phyloP scores from a whole-genome alignment of 2,113 vertebrate species.

The Illadopsis cleaveri region DNA sequence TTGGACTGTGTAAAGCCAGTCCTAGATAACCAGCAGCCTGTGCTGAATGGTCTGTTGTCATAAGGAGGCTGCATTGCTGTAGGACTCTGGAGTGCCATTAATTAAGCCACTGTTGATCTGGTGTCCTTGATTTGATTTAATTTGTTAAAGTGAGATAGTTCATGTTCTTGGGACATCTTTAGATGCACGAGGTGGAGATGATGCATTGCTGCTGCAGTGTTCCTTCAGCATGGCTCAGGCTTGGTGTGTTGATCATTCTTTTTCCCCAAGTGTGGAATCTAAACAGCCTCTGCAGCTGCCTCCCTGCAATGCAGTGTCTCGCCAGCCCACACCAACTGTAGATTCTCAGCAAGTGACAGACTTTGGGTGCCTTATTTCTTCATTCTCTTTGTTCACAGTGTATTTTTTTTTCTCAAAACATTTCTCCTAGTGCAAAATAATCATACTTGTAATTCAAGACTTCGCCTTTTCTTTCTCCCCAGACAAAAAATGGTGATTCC shows the following conservation, averaged over 20 bases:
- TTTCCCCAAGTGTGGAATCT: background rate
- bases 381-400: background rate
- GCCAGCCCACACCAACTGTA: background rate
- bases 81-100: background rate
- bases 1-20: background rate
- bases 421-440: background rate
- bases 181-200: background rate
- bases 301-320: slow-evolving; percentile 30
- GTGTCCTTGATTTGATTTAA: background rate
- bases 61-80: background rate
- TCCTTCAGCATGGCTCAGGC: background rate
- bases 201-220: background rate
- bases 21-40: background rate
- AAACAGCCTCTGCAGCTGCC: slow-evolving; percentile 4
- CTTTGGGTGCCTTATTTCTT: background rate
- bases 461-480: background rate
- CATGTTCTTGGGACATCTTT: background rate
- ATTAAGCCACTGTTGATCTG: background rate
- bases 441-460: background rate
- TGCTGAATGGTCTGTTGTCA: background rate
- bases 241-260: background rate
- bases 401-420: background rate
- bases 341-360: background rate
- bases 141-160: background rate
- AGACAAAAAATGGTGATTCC: slow-evolving; percentile 92